Evolutionary conservation across 2,113 vertebrate species (phyloP).

Genomic region (Tachysurus vachellii): DNA sequence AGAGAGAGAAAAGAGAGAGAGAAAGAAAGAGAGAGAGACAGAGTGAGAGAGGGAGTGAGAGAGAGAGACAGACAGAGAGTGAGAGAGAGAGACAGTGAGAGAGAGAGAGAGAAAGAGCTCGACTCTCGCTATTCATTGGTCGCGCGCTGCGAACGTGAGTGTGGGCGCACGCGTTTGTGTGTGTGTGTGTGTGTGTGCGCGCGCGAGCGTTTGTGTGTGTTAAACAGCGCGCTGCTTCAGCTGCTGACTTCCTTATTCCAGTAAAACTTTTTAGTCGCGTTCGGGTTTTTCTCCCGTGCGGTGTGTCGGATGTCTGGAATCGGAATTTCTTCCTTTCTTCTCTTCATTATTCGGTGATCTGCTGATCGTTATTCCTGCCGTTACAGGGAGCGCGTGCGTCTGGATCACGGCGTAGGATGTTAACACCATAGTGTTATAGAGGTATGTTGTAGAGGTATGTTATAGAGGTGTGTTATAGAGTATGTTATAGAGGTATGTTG

Average conservation of each 20-base stretch:
- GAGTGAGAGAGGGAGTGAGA: too few species aligned
- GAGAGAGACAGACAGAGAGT: too few species aligned
- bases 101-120: neutral
- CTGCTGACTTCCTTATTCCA: neutral
- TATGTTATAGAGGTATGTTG: too few species aligned
- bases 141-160: neutral
- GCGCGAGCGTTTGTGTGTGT: neutral
- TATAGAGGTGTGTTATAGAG: too few species aligned
- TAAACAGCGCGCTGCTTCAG: neutral
- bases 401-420: neutral
- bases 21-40: too few species aligned
- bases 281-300: neutral
- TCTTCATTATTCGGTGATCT: neutral
- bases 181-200: too few species aligned
- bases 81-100: neutral
- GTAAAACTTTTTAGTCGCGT: neutral
- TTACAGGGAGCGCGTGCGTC: neutral
- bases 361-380: neutral
- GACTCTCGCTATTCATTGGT: neutral
- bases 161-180: too few species aligned
- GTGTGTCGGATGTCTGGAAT: neutral
- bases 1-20: too few species aligned
- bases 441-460: neutral
- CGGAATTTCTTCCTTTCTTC: neutral
- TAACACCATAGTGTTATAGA: neutral